Base-by-base conservation (phyloP, 2,797 vertebrate species). In the Pelodytes ibericus region DNA sequence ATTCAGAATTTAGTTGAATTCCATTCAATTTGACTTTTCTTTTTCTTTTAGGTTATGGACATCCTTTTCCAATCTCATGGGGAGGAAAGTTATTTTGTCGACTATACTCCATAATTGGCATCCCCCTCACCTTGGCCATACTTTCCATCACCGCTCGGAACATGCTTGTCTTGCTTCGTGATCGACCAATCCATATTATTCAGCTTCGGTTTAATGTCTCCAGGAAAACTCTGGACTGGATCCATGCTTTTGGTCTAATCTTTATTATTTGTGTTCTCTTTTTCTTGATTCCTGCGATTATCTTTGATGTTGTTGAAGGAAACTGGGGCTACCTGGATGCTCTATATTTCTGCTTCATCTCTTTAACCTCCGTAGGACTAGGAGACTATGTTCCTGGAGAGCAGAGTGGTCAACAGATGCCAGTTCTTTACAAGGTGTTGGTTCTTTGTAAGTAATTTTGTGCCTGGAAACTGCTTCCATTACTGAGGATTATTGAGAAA, bases 281-380 rank as follows among this genome's bases (percentile, higher is more conserved):
- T 27, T 81, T 94, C 70, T 36, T 93, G 36, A 73, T 94, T 20
- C 94, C 94, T 0, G 90, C 91, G 2, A 57, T 88, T 44, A 68
- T 86, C 58, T 87, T 94, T 68, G 88, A 86, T 71, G 47, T 67
- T 0, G 0, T 91, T 26, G 91, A 90, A 81, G 80, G 68, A 0
- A 58, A 81, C 69, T 86, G 87, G 91, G 90, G 81, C 82, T 93
- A 91, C 80, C 75, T 93, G 75, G 90, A 92, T 31, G 86, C 94
- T 0, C 59, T 94, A 3, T 94, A 94, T 67, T 94, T 92, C 84
- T 95, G 94, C 80, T 94, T 94, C 3, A 73, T 92, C 41, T 92
- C 90, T 0, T 89, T 95, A 61, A 94, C 91, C 83, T 94, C 94
- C 8, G 89, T 94, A 0, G 90, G 94, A 3, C 80, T 94, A 51